Percentiles rank a stretch among this genome's conserved stretches.
Conservation (phyloP, 2,888 invertebrate species). For the Elmis aenea region DNA sequence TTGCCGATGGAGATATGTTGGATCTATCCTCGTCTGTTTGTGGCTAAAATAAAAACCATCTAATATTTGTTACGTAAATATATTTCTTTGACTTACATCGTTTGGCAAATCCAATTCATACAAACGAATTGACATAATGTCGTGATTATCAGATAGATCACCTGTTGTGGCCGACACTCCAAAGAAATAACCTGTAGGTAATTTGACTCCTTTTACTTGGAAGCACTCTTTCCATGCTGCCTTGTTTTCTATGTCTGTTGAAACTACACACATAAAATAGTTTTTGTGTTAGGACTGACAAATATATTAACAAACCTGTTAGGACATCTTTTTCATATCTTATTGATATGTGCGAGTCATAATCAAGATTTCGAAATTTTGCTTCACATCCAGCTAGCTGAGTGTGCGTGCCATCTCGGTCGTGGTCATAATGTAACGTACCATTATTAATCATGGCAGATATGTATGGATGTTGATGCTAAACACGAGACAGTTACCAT, state of each 20-base stretch:
- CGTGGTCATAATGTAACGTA: slow-evolving; percentile 92
- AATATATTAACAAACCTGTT: slow-evolving; percentile 59
- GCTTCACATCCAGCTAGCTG: slow-evolving; percentile 96
- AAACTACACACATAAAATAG: slow-evolving; percentile 56
- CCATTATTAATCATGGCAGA: slow-evolving; percentile 99
- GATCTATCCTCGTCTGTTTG: slow-evolving; percentile 68
- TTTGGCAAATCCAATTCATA: slow-evolving; percentile 83
- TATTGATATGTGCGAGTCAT: slow-evolving; percentile 86
- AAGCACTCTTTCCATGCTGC: slow-evolving; percentile 94
- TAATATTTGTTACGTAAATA: slow-evolving; percentile 4
- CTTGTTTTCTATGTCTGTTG: slow-evolving; percentile 86
- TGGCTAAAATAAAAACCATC: slow-evolving; percentile 50
- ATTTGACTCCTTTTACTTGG: slow-evolving; percentile 76
- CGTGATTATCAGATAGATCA: slow-evolving; percentile 94
- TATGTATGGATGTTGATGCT: slow-evolving; percentile 98
- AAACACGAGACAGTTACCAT: not conserved
- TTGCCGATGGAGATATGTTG: slow-evolving; percentile 82
- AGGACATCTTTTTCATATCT: slow-evolving; percentile 87
- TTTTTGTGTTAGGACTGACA: not conserved
- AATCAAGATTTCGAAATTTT: slow-evolving; percentile 84
- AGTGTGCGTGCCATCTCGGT: slow-evolving; percentile 96
- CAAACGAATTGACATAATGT: slow-evolving; percentile 84
- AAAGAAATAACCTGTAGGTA: slow-evolving; percentile 94
- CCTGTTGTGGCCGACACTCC: slow-evolving; percentile 96
- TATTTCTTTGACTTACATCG: slow-evolving; percentile 46